Conservation (phyloP, 2,888 invertebrate genomes). For the Trilocha varians region DNA sequence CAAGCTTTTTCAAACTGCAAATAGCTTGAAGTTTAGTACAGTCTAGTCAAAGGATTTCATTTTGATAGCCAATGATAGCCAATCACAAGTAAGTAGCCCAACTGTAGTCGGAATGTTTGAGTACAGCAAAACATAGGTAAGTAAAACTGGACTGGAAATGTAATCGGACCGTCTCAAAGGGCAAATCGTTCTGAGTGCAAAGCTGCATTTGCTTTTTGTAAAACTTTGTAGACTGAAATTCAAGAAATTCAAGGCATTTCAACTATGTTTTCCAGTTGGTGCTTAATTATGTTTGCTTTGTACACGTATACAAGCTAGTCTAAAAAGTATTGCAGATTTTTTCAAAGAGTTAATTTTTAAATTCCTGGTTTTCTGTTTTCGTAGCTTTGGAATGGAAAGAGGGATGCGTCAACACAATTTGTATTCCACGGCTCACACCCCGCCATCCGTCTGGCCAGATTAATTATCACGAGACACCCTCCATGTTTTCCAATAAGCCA, state of each 20-base stretch:
- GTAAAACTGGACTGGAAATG: constrained; percentile 1
- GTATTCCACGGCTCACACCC: constrained; percentile 52
- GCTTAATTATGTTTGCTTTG: constrained; percentile 27
- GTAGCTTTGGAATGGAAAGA: constrained; percentile 3
- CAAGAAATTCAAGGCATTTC: constrained; percentile 29
- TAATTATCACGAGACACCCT: constrained; percentile 60
- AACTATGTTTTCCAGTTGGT: constrained; percentile 28
- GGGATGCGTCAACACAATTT: constrained; percentile 37
- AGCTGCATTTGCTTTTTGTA: constrained; percentile 25
- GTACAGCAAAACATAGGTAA: not conserved
- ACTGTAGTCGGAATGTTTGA: not conserved
- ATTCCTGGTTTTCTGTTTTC: constrained; percentile 3
- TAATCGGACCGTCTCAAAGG: constrained; percentile 22
- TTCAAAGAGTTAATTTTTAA: constrained; percentile 16
- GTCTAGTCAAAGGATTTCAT: too few species aligned
- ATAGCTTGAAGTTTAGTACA: too few species aligned
- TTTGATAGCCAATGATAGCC: too few species aligned
- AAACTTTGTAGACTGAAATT: constrained; percentile 33
- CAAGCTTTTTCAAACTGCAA: too few species aligned
- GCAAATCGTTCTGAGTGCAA: constrained; percentile 17
- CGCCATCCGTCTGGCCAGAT: constrained; percentile 63
- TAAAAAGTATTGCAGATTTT: too few species aligned
- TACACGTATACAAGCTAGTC: too few species aligned
- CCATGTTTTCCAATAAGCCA: constrained; percentile 67
- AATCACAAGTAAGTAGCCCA: not conserved